Base-by-base conservation (phyloP, 92 coral and sea anemone genomes). In the Umimayanthus kanabou region DNA sequence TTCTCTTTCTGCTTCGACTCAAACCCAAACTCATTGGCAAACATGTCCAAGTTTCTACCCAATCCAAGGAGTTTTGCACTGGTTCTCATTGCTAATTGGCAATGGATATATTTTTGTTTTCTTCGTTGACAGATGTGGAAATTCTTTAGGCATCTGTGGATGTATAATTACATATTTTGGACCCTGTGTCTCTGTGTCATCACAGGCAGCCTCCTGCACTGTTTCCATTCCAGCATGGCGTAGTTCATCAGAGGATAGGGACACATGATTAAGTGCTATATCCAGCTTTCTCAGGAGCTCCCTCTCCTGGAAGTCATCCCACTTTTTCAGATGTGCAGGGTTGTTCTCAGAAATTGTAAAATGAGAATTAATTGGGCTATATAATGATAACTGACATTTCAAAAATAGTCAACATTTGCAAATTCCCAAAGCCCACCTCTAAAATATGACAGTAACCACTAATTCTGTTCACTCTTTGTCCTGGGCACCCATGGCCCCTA, bases 21-120 rank as follows among this genome's bases (percentile, higher is more conserved):
- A 77, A 89, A 89, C 13, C 77, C 89, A 89, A 89, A 89, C 70
- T 89, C 92, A 10, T 85, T 86, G 8, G 76, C 77, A 65, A 89
- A 89, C 73, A 64, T 39, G 15, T 89, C 89, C 39, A 89, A 69
- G 47, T 85, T 89, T 6, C 89, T 47, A 15, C 79, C 89, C 53
- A 85, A 15, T 1, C 92, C 92, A 28, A 89, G 47, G n/a, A 25
- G 79, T 89, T 53, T 53, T 76, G 23, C 89, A 89, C 30, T 89
- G 88, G 72, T 89, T 89, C 79, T 87, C 90, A 65, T 61, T 71
- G 69, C 90, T 87, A 28, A 87, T 64, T 2, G 90, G 90, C 77
- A 87, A 50, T 39, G 88, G 76, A 66, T 14, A 89, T 57, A 89
- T 76, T 40, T 74, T 47, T 33, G 81, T 80, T 65, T 82, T 74